Base-by-base conservation (phyloP, 2,888 invertebrate species). In the Dryococelus australis region DNA sequence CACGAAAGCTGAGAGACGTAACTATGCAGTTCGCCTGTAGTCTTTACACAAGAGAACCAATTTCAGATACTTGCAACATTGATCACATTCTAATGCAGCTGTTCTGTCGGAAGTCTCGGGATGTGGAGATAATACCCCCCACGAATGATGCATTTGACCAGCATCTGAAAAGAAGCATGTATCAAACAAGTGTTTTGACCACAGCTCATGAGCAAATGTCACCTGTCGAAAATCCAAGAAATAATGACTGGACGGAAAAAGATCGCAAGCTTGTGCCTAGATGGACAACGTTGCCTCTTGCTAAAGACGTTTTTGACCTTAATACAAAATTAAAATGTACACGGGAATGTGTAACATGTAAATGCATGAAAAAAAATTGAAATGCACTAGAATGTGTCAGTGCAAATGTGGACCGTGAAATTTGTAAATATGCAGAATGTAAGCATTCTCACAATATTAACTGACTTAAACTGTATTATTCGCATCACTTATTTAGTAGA, bases 301-400 rank as follows among this genome's bases (percentile, higher is more conserved):
- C 79, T 27, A 79, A 79, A 27, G 79, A 79, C 27, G 13, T 79
- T 79, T 79, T 79, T 26, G 26, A 79, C 0, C 13, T 79, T 27
- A 20, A 79, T 79, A 27, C 27, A 6, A 79, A 79, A 79, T 79
- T 10, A 10, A 27, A n/a, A 26, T 79, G 79, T 27, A 20, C 79
- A 79, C 0, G 20, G 79, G 27, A 26, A 79, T 79, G 79, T 79
- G n/a, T 27, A 79, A 2, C 13, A n/a, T 79, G 27, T 24, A 8
- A 79, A 79, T 79, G 79, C 79, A 79, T 6, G 79, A 79, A 79
- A n/a, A n/a, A n/a, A n/a, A n/a, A n/a, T n/a, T n/a, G n/a, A n/a
- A n/a, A n/a, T n/a, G n/a, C n/a, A 27, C 10, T 27, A 26, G 79
- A 6, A 79, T 79, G n/a, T 5, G 27, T 12, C n/a, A 10, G 79